Conservation (phyloP, 2,113 vertebrate genomes). For the Muntiacus muntjak region DNA sequence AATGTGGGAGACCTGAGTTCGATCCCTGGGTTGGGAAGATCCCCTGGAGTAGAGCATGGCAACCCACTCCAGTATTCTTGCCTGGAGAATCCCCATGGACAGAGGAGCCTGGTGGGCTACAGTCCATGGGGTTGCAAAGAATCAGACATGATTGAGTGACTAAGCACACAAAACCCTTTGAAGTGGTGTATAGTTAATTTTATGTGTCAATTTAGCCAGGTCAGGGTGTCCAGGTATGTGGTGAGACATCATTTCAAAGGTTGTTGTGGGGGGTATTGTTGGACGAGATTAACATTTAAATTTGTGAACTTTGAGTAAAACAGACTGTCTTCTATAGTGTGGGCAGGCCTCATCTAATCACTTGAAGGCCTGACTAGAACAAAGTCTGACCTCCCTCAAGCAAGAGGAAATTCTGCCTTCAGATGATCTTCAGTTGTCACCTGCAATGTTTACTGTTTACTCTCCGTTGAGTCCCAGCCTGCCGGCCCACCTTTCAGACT, state of each 20-base stretch:
- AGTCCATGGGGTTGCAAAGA: neutral
- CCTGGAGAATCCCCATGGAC: neutral
- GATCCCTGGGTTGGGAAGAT: neutral
- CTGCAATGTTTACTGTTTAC: rapidly evolving
- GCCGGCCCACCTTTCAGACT: neutral
- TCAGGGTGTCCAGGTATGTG: neutral
- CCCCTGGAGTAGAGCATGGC: neutral
- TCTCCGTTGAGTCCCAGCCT: neutral
- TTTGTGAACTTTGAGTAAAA: neutral
- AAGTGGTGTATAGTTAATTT: neutral
- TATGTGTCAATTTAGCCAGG: neutral
- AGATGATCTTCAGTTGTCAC: neutral
- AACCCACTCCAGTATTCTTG: neutral
- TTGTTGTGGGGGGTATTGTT: neutral
- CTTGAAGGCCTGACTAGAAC: neutral
- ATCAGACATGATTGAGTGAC: neutral
- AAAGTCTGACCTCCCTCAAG: neutral
- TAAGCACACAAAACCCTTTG: neutral
- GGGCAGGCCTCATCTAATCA: neutral
- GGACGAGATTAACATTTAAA: neutral
- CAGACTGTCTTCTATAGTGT: neutral
- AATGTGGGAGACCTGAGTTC: neutral
- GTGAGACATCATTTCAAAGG: neutral
- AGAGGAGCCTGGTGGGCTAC: neutral
- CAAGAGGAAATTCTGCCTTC: neutral